A percentile compares a stretch with the other conserved stretches of the same genome.
Conservation (phyloP, 2,113 vertebrate species). For the Eurypyga helias region DNA sequence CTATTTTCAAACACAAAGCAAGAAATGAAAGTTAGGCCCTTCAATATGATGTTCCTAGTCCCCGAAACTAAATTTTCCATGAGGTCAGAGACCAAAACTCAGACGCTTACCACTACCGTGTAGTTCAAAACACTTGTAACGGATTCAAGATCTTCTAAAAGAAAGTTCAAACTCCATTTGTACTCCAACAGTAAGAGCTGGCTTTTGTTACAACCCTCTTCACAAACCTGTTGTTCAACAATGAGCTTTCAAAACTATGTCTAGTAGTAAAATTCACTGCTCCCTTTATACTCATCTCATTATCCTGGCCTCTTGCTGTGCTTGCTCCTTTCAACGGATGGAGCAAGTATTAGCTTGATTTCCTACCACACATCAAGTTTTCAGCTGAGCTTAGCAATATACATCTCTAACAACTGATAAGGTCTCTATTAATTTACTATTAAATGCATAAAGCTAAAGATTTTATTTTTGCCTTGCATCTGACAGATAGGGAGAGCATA, state of each 20-base stretch:
- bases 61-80: background rate
- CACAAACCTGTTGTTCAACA: constrained; percentile 38
- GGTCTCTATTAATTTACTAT: constrained; percentile 4
- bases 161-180: background rate
- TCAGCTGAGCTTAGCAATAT: constrained; percentile 22
- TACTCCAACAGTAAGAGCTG: background rate
- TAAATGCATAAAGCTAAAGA: constrained; percentile 4
- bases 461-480: constrained; percentile 7
- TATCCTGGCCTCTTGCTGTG: constrained; percentile 23
- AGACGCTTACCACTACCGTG: background rate
- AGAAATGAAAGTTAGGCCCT: background rate
- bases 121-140: background rate
- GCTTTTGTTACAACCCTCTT: constrained; percentile 13
- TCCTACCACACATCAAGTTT: background rate
- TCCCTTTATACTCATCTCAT: constrained; percentile 49
- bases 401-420: constrained; percentile 5
- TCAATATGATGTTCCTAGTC: background rate
- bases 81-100: background rate
- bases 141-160: background rate
- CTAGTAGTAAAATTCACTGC: constrained; percentile 29
- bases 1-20: background rate
- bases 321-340: background rate
- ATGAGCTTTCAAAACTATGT: constrained; percentile 32
- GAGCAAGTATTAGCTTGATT: constrained; percentile 42
- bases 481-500: background rate